Evolutionary conservation across 2,797 vertebrate genomes (phyloP).

Genomic region (Uromys caudimaculatus): DNA sequence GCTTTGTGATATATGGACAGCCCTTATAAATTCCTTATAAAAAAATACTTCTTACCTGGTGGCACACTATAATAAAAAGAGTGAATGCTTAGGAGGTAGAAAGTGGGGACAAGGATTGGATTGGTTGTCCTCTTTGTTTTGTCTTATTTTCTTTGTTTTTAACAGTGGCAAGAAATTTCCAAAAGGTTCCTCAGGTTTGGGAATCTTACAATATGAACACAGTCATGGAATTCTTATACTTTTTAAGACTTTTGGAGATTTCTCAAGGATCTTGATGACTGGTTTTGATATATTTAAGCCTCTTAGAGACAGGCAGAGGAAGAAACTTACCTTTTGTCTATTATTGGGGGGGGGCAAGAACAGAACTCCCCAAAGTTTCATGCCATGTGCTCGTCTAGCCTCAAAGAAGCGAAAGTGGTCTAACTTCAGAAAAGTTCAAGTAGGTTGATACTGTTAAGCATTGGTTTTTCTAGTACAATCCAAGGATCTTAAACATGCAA

Average conservation of each 20-base stretch:
- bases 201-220: background rate
- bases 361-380: background rate
- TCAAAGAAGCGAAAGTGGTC: background rate
- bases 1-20: constrained; percentile 73
- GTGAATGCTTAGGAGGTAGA: constrained; percentile 12
- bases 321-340: background rate
- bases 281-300: background rate
- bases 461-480: background rate
- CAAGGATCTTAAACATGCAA: background rate
- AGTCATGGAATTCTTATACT: background rate
- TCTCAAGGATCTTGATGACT: background rate
- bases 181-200: background rate
- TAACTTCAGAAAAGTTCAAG: background rate
- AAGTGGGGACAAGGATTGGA: background rate
- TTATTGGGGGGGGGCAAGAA: background rate
- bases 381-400: background rate
- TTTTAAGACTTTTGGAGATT: background rate
- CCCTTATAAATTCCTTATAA: constrained; percentile 78
- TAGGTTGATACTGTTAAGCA: background rate
- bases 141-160: constrained; percentile 41
- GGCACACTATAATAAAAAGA: constrained; percentile 50
- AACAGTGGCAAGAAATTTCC: background rate
- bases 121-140: background rate
- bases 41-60: constrained; percentile 54
- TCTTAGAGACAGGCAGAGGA: background rate